phyloP scores from a whole-genome alignment of 2,113 vertebrate species.

The Eurypyga helias region DNA sequence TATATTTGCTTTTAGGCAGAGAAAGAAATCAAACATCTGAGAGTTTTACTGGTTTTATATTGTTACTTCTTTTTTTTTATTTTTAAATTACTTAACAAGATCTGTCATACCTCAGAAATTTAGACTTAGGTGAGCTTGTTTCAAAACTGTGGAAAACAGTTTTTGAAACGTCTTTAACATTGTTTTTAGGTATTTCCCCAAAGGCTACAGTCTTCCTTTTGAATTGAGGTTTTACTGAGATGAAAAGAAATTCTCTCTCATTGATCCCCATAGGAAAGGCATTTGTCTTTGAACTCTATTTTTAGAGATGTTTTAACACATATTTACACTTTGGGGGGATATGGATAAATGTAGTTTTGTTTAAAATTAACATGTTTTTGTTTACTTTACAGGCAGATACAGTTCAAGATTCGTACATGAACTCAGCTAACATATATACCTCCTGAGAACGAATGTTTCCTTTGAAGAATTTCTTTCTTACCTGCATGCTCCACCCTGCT shows the following conservation, averaged over 20 bases:
- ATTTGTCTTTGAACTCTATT: conserved; percentile 70
- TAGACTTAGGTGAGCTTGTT: conserved; percentile 34
- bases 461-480: conserved; percentile 61
- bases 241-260: conserved; percentile 57
- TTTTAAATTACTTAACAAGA: conserved; percentile 41
- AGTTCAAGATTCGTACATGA: conserved; percentile 49
- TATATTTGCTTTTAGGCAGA: not conserved
- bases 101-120: conserved; percentile 25
- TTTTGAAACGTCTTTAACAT: conserved; percentile 38
- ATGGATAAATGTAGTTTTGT: conserved; percentile 63
- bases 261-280: conserved; percentile 53
- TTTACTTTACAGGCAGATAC: conserved; percentile 49
- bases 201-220: conserved; percentile 51
- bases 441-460: conserved; percentile 25
- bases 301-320: conserved; percentile 53
- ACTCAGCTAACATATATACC: conserved; percentile 6
- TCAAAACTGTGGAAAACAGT: conserved; percentile 28
- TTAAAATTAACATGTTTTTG: conserved; percentile 65
- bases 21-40: not conserved
- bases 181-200: conserved; percentile 54
- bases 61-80: not conserved
- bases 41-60: not conserved
- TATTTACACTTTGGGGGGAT: conserved; percentile 40
- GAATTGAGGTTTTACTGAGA: conserved; percentile 63
- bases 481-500: not conserved